Evolutionary conservation across 2,888 invertebrate species (phyloP), one percentile per base, ranked within the genome.

Genomic region (Sinopyrophorus schimmeli): DNA sequence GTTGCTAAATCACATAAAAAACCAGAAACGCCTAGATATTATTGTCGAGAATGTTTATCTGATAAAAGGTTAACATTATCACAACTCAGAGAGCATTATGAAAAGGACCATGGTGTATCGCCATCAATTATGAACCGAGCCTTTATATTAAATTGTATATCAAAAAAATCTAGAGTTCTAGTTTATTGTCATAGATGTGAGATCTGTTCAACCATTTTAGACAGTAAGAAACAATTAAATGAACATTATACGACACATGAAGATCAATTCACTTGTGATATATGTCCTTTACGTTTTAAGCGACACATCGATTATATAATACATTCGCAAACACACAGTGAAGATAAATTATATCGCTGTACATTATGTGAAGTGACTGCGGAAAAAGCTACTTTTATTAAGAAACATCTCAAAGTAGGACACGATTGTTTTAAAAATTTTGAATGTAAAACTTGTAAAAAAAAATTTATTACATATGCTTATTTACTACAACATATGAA

Each of bases 291-390:
- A 18, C 38, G 41, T 39, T 55, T 55, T 34, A 53, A 55, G 18
- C 38, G 41, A 11, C 26, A 48, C 5, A 48, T 52, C 21, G 48
- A 55, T 34, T 55, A 48, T 31, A 32, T 48, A 5, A n/a, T 24
- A 4, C 55, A 55, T 24, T 44, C 49, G 31, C 28, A 44, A 5
- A 27, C 40, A 9, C 55, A 55, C 16, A 34, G 31, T 12, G 18
- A 30, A 6, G 47, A 47, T 26, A 61, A 64, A 18, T 39, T 59
- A 14, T 66, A 65, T 42, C 55, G 54, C 1, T 69, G 69, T 41
- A 62, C 65, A 1, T 32, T 65, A 7, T 30, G 30, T 5, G 30
- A n/a, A 14, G 10, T 30, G 5, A 12, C 10, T 6, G 15, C 18
- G 6, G 18, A 18, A 4, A 18, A 6, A 18, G 18, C 18, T 18